Evolutionary conservation across 2,888 invertebrate genomes (phyloP).

Genomic region (Macaria notata): DNA sequence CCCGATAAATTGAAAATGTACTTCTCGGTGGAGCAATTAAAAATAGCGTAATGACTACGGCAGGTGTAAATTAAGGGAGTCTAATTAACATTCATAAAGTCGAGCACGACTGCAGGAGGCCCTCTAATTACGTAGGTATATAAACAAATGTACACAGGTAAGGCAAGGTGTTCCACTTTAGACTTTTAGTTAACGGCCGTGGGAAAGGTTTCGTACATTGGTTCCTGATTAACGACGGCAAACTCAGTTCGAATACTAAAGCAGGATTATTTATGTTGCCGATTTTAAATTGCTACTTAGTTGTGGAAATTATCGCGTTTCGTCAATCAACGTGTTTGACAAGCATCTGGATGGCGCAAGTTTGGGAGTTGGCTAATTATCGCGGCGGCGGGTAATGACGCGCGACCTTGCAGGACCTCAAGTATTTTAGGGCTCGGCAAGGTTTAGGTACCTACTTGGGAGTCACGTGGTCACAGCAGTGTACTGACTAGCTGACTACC

Average conservation of each 20-base stretch:
- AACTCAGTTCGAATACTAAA: conserved; percentile 9
- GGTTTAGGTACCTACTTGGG: not conserved
- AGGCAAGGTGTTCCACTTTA: conserved; percentile 42
- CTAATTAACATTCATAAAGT: conserved; percentile 42
- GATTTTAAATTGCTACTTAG: conserved; percentile 4
- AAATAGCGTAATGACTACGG: conserved; percentile 35
- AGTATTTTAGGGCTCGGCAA: conserved; percentile 11
- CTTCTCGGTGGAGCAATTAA: conserved; percentile 22
- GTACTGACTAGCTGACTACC: conserved; percentile 3
- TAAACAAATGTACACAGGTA: conserved; percentile 42
- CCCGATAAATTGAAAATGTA: conserved; percentile 34
- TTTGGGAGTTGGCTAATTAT: conserved; percentile 15
- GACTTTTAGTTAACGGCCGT: conserved; percentile 27
- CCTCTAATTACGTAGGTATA: conserved; percentile 43
- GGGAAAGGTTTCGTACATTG: conserved; percentile 29
- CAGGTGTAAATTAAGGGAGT: conserved; percentile 39
- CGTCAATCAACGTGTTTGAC: conserved; percentile 5
- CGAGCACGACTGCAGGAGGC: conserved; percentile 28
- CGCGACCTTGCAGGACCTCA: conserved; percentile 10
- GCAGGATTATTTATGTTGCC: conserved; percentile 1
- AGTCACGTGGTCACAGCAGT: not conserved
- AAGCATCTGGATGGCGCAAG: conserved; percentile 12
- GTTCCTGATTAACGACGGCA: conserved; percentile 10
- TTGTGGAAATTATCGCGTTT: conserved; percentile 3
- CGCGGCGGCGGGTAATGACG: conserved; percentile 2